A percentile compares a stretch with the other conserved stretches of the same genome.
phyloP scores from a whole-genome alignment of 1,140 invertebrate genomes.

The Panulirus ornatus region DNA sequence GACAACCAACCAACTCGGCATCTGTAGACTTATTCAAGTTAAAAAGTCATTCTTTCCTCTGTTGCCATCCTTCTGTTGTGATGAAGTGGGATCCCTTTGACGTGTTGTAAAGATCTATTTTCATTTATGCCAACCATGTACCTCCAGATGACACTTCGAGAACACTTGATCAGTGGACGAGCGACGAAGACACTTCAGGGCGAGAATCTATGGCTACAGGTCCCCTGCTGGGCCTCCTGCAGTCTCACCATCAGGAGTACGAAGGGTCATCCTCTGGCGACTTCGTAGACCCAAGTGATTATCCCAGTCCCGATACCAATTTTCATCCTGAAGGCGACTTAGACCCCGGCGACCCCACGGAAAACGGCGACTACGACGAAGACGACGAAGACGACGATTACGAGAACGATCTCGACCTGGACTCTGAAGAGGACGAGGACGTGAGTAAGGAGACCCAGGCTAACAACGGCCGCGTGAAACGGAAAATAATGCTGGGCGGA shows the following conservation, averaged over 20 bases:
- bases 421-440: neutral
- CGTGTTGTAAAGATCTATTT: too few relatives aligned
- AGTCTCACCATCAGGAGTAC: neutral
- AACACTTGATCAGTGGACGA: slow-evolving; percentile 15
- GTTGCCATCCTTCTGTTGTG: too few relatives aligned
- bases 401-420: neutral
- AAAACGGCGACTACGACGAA: neutral
- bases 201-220: neutral
- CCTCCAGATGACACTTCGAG: neutral
- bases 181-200: slow-evolving; percentile 11
- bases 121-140: too few relatives aligned
- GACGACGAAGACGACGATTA: neutral
- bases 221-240: neutral
- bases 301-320: neutral
- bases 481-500: slow-evolving; percentile 49
- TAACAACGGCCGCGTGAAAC: neutral
- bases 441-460: slow-evolving; percentile 1
- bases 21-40: too few relatives aligned
- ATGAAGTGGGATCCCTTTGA: too few relatives aligned
- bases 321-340: too few relatives aligned
- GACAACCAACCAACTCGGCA: too few relatives aligned
- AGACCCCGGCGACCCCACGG: neutral
- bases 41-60: too few relatives aligned
- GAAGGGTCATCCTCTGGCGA: neutral
- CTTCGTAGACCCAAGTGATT: neutral